Base-by-base conservation (phyloP, 2,888 invertebrate genomes). In the Andrena fulva region DNA sequence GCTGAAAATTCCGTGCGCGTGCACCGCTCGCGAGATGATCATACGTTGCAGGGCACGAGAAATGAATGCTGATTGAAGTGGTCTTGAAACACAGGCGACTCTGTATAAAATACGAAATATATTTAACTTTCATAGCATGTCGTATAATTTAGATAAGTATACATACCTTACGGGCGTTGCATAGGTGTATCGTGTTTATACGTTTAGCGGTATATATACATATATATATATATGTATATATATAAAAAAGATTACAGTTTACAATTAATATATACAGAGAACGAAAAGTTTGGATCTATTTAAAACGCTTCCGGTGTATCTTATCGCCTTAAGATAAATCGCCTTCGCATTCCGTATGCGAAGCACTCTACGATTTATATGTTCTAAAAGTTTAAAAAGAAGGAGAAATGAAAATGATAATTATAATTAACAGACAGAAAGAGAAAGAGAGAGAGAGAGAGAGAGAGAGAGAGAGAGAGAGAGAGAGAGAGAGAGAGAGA, bases 81-180 rank as follows among this genome's bases (percentile, higher is more conserved):
- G 5, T 24, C 8, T n/a, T 3, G 52, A 69, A 73, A 33, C n/a
- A 66, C 27, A 69, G 63, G 68, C 56, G 68, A 71, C 33, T 7
- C 66, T 91, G 83, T 92, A 92, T 92, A 92, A 92, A 93, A 93
- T 93, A 92, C 88, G 92, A 93, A 93, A 92, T 92, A 92, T 93
- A 92, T 92, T 92, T 90, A 90, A 89, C 72, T 90, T 88, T 91
- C 90, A 90, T 91, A 92, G 90, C 89, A 91, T 89, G 90, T 92
- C 89, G 90, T 92, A 92, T 93, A 93, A 93, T 92, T 93, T 92
- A 92, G 90, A 91, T 90, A 93, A 91, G 91, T 91, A 89, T 92
- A 92, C 91, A 91, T 92, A 84, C 80, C 82, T 84, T 84, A 76
- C 78, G 62, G 77, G 80, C 82, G 80, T 84, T 87, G 80, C 71